phyloP scores from a whole-genome alignment of 2,888 invertebrate species.

The Macaria liturata region DNA sequence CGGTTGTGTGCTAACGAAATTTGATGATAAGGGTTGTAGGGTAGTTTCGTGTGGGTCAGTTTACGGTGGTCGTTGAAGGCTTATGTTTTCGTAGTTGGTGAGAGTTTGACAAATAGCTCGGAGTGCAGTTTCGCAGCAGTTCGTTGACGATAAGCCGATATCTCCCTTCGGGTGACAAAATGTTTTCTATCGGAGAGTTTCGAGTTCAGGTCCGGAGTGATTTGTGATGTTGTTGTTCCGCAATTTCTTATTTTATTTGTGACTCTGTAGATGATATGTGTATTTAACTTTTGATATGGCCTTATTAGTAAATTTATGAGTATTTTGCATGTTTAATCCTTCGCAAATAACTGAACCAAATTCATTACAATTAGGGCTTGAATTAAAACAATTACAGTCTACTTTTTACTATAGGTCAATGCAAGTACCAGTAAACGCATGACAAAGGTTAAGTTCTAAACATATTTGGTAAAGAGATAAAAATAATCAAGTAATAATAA shows the following conservation, averaged over 20 bases:
- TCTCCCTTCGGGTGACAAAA: constrained; percentile 50
- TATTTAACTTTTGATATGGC: not conserved
- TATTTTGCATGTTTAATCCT: too few species aligned
- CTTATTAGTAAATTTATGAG: too few species aligned
- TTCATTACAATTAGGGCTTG: too few species aligned
- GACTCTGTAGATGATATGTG: not conserved
- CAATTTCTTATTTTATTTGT: constrained; percentile 23
- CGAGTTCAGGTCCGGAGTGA: constrained; percentile 48
- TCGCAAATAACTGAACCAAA: too few species aligned
- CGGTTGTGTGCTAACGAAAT: constrained; percentile 2
- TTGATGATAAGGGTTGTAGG: not conserved
- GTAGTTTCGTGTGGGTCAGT: constrained; percentile 30
- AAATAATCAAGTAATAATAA: too few species aligned
- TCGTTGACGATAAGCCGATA: constrained; percentile 63
- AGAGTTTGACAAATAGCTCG: constrained; percentile 72
- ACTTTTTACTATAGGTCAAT: too few species aligned
- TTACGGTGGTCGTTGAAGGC: constrained; percentile 43
- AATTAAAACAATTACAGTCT: too few species aligned
- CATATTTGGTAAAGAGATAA: too few species aligned
- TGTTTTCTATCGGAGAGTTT: constrained; percentile 56
- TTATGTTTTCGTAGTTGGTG: constrained; percentile 62
- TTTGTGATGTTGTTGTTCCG: constrained; percentile 46
- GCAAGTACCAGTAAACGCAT: too few species aligned
- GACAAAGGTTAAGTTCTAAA: too few species aligned
- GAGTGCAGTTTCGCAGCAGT: constrained; percentile 59